Base-by-base conservation (phyloP, 64 coral and sea anemone species). In the Acropora tenuis region DNA sequence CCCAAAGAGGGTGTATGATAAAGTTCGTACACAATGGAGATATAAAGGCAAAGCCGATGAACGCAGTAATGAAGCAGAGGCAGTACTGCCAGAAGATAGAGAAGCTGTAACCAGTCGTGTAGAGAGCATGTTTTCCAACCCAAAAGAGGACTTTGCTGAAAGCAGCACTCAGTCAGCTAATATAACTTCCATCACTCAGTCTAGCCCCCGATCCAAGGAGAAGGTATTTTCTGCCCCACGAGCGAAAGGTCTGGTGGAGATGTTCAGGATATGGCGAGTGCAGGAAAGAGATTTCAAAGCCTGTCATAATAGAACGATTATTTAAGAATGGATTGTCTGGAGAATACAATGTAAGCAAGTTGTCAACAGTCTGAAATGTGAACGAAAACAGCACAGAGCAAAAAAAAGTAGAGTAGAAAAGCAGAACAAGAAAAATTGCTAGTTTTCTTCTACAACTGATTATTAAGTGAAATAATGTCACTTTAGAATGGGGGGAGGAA, bases 1-100 rank as follows among this genome's bases (percentile, higher is more conserved):
- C 15, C 83, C 83, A 43, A 48, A 74, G 69, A 86, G 69, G 19
- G 69, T 86, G 69, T 86, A 86, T 15, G 67, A 86, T 86, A 86
- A 45, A 43, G 43, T 73, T 82, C 40, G 79, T 43, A 55, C 79
- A 82, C 18, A 82, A 82, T 82, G 79, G 57, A 18, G 79, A 43
- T 82, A 82, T 82, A 82, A 82, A 82, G 79, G 18, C 79, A 82
- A 82, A 18, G 44, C 19, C 18, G 20, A 30, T 30, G 30, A 30
- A 30, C 30, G 30, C 30, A 30, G 30, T 30, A 30, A 30, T 30
- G 30, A 30, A 30, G 30, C 30, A 30, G 30, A 30, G 30, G 30
- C 30, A 30, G 30, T 30, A 30, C 30, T 30, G 30, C 30, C 30
- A 30, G 30, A 30, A 30, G 30, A 30, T 30, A 30, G 30, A 30